Evolutionary conservation across 2,888 invertebrate genomes (phyloP), one percentile per base, ranked within the genome.

Genomic region (Harpalus rufipes): DNA sequence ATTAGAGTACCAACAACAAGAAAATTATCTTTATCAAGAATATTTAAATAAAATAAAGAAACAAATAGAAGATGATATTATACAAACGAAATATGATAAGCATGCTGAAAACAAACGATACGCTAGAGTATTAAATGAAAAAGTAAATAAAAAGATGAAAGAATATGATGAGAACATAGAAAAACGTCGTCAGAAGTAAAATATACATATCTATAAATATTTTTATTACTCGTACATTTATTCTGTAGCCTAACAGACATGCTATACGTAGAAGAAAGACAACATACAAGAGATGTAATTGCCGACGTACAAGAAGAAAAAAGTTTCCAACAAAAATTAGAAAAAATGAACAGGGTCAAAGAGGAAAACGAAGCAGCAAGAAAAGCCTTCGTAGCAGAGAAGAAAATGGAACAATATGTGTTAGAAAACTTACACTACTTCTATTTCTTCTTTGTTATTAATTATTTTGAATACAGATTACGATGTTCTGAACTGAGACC

Each of bases 361-460:
- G 92, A 90, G 0, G 92, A 92, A 86, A 88, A 92, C 51, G 92
- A 93, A 89, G 92, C 92, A 61, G 93, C 93, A 85, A 92, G 93
- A 65, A 90, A 91, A 39, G 92, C 93, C 16, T 91, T 92, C 21
- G 91, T 92, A 0, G 87, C 89, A 56, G 87, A 90, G 25, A 92
- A 92, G 87, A 88, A 90, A 65, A 87, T 91, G 76, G 91, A 91
- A 87, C 92, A 92, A 88, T 91, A 91, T 86, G 88, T 90, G 87
- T 90, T 44, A 7, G 68, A 68, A 44, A 44, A 74, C 7, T 8
- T 3, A 18, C 14, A 74, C 16, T 41, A 14, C 41, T 2, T 25
- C 4, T 63, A 32, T 4, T 63, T 63, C 63, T 72, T n/a, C 3
- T 78, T 12, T 18, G 21, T 10, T 12, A 51, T 51, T 72, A 72